Percentiles rank a stretch among this genome's conserved stretches.
Evolutionary conservation across 2,888 invertebrate species (phyloP).

Genomic region (Clusia tigrina): DNA sequence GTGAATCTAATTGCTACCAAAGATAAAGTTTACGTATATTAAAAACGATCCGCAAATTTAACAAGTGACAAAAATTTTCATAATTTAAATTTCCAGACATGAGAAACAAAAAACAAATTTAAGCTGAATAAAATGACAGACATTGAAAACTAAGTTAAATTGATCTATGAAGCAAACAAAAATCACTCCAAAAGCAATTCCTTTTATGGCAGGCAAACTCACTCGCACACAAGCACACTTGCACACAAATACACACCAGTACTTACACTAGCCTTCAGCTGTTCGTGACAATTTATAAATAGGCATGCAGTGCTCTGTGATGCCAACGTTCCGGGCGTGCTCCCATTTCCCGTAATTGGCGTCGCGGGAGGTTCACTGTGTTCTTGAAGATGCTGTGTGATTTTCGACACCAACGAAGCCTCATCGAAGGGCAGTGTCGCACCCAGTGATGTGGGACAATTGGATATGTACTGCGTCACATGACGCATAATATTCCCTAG

Average conservation of each 20-base stretch:
- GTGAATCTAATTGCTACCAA: slow-evolving; percentile 68
- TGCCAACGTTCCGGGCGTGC: slow-evolving; percentile 7
- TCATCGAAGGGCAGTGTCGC: slow-evolving; percentile 51
- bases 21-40: too few species aligned
- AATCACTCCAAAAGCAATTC: too few species aligned
- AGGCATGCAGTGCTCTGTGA: slow-evolving; percentile 42
- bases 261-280: slow-evolving; percentile 52
- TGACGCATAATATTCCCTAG: slow-evolving; percentile 50
- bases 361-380: slow-evolving; percentile 15
- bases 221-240: too few species aligned
- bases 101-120: too few species aligned
- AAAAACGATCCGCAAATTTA: background rate
- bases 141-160: too few species aligned
- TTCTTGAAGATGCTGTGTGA: slow-evolving; percentile 43
- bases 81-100: too few species aligned
- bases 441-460: slow-evolving; percentile 48
- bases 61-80: background rate
- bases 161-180: background rate
- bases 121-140: too few species aligned
- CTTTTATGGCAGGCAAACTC: too few species aligned
- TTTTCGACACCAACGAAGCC: slow-evolving; percentile 48
- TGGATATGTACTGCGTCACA: slow-evolving; percentile 53
- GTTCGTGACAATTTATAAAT: slow-evolving; percentile 52
- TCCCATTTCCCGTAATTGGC: background rate
- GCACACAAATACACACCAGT: too few species aligned